Conservation (phyloP, 2,888 invertebrate genomes). For the Athalia cordata region DNA sequence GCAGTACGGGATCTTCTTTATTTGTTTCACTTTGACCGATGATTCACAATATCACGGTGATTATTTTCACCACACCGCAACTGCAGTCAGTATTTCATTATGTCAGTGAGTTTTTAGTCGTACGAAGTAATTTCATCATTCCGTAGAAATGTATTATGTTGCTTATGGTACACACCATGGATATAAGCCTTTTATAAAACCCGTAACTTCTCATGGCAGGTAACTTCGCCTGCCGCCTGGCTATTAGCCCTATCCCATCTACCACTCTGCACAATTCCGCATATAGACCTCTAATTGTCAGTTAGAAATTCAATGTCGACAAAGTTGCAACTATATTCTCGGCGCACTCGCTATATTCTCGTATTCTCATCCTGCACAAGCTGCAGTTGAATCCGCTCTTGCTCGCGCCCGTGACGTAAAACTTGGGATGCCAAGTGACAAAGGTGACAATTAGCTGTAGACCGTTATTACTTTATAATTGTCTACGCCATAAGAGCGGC, state of each 20-base stretch:
- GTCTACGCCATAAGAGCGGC: background rate
- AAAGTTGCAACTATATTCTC: slow-evolving; percentile 24
- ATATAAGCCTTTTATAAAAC: too few relatives aligned
- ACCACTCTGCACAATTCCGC: background rate
- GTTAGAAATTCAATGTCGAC: slow-evolving; percentile 38
- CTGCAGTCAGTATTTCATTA: background rate
- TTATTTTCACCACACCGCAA: background rate
- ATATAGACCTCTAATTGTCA: slow-evolving; percentile 21
- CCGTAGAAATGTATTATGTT: background rate
- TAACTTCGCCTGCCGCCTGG: background rate
- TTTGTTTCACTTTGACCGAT: too few relatives aligned
- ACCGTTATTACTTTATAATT: slow-evolving; percentile 34
- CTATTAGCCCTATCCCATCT: background rate
- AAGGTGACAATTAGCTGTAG: slow-evolving; percentile 28
- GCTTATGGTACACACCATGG: background rate
- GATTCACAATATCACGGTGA: too few relatives aligned
- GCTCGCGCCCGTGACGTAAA: slow-evolving; percentile 11
- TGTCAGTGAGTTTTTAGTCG: background rate
- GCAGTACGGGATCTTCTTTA: too few relatives aligned
- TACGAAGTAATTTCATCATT: slow-evolving; percentile 7
- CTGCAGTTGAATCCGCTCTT: too few relatives aligned
- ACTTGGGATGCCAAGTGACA: slow-evolving; percentile 6
- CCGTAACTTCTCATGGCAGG: too few relatives aligned
- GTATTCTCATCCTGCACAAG: too few relatives aligned
- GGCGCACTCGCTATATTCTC: background rate